A percentile compares a stretch with the other conserved stretches of the same genome.
These are phyloP conservation scores for Chrysodeixis includens DNA, from an alignment of 2,888 invertebrate genomes.

Conservation along the genomic window DNA sequence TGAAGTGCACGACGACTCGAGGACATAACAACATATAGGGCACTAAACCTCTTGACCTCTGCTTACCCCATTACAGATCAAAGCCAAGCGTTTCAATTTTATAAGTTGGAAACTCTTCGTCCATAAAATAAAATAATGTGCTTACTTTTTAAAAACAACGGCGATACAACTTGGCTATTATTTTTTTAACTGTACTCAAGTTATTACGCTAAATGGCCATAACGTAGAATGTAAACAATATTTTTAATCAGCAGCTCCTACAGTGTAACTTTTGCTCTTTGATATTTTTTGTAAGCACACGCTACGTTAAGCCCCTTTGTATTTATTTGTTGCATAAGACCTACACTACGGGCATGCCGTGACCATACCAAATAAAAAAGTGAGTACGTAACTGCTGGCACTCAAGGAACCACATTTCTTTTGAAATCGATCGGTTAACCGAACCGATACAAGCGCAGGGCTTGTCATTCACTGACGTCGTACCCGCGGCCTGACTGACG, in stretches of 20 bases:
- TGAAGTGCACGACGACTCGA: constrained; percentile 1
- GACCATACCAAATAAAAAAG: constrained; percentile 40
- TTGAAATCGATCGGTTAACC: constrained; percentile 84
- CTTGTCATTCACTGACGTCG: constrained; percentile 88
- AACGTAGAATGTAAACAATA: constrained; percentile 17
- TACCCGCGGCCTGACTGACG: constrained; percentile 78
- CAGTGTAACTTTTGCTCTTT: background rate
- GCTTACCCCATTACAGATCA: constrained; percentile 3
- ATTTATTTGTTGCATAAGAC: constrained; percentile 13
- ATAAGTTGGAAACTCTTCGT: background rate
- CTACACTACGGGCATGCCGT: constrained; percentile 22
- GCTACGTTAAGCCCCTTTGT: background rate
- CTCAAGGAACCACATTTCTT: constrained; percentile 77
- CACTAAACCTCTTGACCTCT: background rate
- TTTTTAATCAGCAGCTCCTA: constrained; percentile 17
- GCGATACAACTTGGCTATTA: background rate
- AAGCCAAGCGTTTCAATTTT: background rate
- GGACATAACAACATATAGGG: constrained; percentile 1
- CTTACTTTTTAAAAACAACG: constrained; percentile 13
- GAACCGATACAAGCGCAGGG: constrained; percentile 79
- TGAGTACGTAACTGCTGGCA: constrained; percentile 42
- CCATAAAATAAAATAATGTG: constrained; percentile 9
- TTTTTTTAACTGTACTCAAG: constrained; percentile 5
- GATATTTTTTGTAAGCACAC: background rate
- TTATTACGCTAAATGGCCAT: constrained; percentile 16